These are phyloP conservation scores for Ascaphus truei DNA, from an alignment of 2,113 vertebrate genomes.

Conservation along the genomic window DNA sequence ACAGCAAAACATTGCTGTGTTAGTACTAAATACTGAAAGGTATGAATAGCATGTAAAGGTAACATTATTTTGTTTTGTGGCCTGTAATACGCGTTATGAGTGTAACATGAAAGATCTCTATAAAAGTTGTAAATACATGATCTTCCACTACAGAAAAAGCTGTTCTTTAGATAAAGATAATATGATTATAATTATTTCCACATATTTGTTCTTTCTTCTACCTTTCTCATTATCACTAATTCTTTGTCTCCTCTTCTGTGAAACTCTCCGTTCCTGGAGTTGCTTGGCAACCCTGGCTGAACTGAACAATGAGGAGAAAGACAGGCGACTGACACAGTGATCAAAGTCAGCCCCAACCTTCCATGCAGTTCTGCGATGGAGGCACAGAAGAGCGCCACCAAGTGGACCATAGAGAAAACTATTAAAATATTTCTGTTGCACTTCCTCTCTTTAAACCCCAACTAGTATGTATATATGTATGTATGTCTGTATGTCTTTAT, in stretches of 20 bases:
- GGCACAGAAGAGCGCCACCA: not conserved
- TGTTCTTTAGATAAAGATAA: not conserved
- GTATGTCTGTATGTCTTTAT: no score
- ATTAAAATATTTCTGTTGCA: no score
- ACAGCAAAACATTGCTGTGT: no score
- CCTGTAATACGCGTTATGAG: not conserved
- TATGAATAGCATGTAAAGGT: not conserved
- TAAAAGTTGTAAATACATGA: not conserved
- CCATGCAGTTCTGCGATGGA: not conserved
- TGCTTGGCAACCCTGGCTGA: conserved; percentile 23
- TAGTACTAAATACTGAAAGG: no score
- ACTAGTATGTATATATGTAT: no score
- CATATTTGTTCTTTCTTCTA: not conserved
- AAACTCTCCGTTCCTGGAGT: conserved; percentile 5
- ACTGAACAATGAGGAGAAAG: not conserved
- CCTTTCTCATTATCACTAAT: not conserved
- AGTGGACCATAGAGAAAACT: not conserved
- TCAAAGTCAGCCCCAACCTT: conserved; percentile 7
- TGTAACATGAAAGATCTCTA: not conserved
- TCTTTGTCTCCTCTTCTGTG: conserved; percentile 5
- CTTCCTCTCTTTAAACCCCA: no score
- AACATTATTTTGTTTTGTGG: not conserved
- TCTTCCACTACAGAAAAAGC: not conserved
- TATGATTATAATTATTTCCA: not conserved
- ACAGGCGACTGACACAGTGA: not conserved